Percentiles rank a stretch among this genome's conserved stretches.
These are phyloP conservation scores for Sebastolobus altivelis DNA, from an alignment of 2,797 vertebrate species.

Conservation along the genomic window DNA sequence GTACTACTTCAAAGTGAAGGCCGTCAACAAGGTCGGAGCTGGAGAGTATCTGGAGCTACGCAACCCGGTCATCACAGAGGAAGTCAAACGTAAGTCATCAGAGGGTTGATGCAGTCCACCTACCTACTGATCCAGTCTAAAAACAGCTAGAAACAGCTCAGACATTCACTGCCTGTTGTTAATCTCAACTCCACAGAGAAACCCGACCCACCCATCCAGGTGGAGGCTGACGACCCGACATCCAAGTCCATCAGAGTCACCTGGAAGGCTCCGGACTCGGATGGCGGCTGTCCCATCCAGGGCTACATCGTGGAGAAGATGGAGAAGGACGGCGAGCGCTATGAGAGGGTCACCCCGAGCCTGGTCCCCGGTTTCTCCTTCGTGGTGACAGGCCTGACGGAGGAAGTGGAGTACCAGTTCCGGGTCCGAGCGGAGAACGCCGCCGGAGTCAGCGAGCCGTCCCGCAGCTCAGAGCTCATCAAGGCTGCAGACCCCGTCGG, in stretches of 20 bases:
- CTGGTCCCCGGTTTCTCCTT: slow-evolving; percentile 92
- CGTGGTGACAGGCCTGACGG: slow-evolving; percentile 90
- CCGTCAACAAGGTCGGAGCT: slow-evolving; percentile 96
- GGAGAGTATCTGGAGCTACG: slow-evolving; percentile 94
- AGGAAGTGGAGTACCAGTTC: slow-evolving; percentile 94
- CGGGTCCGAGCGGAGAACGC: slow-evolving; percentile 96
- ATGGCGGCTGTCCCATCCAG: slow-evolving; percentile 97
- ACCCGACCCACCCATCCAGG: slow-evolving; percentile 96
- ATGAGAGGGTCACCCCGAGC: slow-evolving; percentile 91
- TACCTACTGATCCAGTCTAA: too few species aligned
- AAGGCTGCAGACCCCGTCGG: slow-evolving; percentile 93
- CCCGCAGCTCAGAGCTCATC: slow-evolving; percentile 88
- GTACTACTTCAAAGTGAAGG: slow-evolving; percentile 98
- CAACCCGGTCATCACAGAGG: slow-evolving; percentile 93
- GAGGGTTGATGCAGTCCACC: background rate
- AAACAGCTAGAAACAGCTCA: background rate
- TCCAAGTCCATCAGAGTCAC: slow-evolving; percentile 93
- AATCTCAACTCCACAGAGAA: slow-evolving; percentile 85
- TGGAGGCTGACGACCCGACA: slow-evolving; percentile 92
- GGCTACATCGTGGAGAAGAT: slow-evolving; percentile 97
- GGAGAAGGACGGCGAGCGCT: slow-evolving; percentile 93
- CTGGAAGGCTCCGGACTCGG: slow-evolving; percentile 95
- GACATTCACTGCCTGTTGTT: background rate
- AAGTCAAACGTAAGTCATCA: slow-evolving; percentile 92
- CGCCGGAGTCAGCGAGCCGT: slow-evolving; percentile 95